Conservation (phyloP, 2,113 vertebrate genomes). For the Microcebus lehilahytsara region DNA sequence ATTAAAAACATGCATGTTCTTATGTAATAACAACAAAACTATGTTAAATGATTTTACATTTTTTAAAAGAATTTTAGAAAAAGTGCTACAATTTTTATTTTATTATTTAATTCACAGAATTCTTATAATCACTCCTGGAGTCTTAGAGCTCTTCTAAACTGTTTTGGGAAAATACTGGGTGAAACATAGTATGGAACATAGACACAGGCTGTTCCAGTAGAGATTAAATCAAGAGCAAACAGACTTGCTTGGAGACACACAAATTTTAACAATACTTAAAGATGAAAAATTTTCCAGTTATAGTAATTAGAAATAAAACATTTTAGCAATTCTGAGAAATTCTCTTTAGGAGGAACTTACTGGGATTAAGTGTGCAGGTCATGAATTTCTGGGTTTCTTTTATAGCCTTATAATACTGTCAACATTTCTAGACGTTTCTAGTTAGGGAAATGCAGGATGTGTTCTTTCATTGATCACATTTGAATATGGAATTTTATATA, state of each 20-base stretch:
- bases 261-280: too few species aligned
- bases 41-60: not conserved
- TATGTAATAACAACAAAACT: not conserved
- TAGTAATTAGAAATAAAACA: too few species aligned
- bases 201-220: too few species aligned
- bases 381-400: too few species aligned
- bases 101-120: not conserved
- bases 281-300: too few species aligned
- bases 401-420: too few species aligned
- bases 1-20: not conserved
- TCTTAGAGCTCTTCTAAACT: not conserved
- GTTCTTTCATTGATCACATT: not conserved
- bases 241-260: too few species aligned
- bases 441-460: not conserved
- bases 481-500: not conserved
- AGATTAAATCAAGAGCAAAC: too few species aligned
- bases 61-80: not conserved
- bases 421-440: not conserved
- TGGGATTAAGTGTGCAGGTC: too few species aligned
- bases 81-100: not conserved
- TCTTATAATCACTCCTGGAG: not conserved
- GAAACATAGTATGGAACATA: too few species aligned
- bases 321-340: too few species aligned
- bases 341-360: too few species aligned
- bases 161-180: not conserved